Base-by-base conservation (phyloP, 92 coral and sea anemone genomes). In the Pocillopora grandis region DNA sequence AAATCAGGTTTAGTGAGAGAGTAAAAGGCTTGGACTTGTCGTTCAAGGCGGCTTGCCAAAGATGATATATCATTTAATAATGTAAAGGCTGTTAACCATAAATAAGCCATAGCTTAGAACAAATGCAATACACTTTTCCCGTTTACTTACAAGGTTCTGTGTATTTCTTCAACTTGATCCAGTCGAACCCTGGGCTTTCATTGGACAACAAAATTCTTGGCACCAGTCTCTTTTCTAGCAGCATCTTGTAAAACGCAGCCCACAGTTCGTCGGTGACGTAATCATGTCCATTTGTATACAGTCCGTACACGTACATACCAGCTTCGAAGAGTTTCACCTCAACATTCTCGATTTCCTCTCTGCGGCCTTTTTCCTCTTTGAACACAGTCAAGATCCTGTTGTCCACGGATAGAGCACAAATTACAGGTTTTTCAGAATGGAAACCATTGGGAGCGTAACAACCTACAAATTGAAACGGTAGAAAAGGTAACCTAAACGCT, bases 201-300 rank as follows among this genome's bases (percentile, higher is more conserved):
- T 88, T 84, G 64, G 89, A 78, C 75, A 91, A 57, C 19, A 85
- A 62, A 62, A 91, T 91, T 31, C 78, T 85, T 0, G 94, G 94
- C 0, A 91, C 94, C 71, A 88, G 80, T 18, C 79, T 66, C 75
- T 87, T 79, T 12, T 81, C 77, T 18, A 91, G 61, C 33, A 91
- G 66, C 90, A 85, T 81, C 92, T 88, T 82, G 68, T 75, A 91
- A 58, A 91, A 91, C 2, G 94, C 94, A n/a, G 92, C 92, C 94
- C 94, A 91, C 18, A 91, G 78, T 48, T 91, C 89, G 61, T 85
- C 90, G 0, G 94, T 88, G 62, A 80, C 94, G 79, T 84, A 80
- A 37, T 76, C 85, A 80, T 84, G 90, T 5, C 66, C 57, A 19
- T 81, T 84, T 35, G 88, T 62, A 83, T 81, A 63, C 69, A 73